phyloP scores from a whole-genome alignment of 1,140 invertebrate species.

The Brachionus angularis region DNA sequence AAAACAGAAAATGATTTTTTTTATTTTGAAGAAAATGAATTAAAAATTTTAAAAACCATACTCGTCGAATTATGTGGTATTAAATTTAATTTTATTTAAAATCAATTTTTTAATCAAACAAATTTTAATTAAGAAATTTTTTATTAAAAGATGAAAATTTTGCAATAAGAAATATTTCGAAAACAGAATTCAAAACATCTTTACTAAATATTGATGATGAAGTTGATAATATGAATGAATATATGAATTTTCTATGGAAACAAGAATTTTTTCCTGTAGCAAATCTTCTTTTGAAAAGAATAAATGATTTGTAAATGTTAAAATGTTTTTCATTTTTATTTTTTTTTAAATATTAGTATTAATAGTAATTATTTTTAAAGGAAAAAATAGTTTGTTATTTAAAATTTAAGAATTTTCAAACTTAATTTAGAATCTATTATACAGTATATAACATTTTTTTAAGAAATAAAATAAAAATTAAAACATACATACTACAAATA shows the following conservation, averaged over 20 bases:
- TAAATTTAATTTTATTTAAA: not conserved
- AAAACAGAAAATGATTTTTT: not conserved
- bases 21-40: slow-evolving; percentile 5
- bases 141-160: slow-evolving; percentile 15
- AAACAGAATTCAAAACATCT: slow-evolving; percentile 22
- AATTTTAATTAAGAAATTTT: not conserved
- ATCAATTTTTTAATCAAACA: not conserved
- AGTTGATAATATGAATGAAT: slow-evolving; percentile 24
- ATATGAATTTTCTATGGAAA: slow-evolving; percentile 40
- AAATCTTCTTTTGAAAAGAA: not conserved
- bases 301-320: not conserved
- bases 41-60: not conserved
- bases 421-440: too few relatives aligned
- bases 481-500: too few relatives aligned
- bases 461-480: too few relatives aligned
- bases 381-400: not conserved
- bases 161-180: slow-evolving; percentile 13
- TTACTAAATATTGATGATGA: not conserved
- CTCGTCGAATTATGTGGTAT: slow-evolving; percentile 19
- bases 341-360: not conserved
- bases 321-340: too few relatives aligned
- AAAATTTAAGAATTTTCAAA: not conserved
- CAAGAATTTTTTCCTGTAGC: slow-evolving; percentile 38
- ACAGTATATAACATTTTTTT: too few relatives aligned
- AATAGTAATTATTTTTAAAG: not conserved